Base-by-base conservation (phyloP, 2,797 vertebrate species). In the Danio choprae region DNA sequence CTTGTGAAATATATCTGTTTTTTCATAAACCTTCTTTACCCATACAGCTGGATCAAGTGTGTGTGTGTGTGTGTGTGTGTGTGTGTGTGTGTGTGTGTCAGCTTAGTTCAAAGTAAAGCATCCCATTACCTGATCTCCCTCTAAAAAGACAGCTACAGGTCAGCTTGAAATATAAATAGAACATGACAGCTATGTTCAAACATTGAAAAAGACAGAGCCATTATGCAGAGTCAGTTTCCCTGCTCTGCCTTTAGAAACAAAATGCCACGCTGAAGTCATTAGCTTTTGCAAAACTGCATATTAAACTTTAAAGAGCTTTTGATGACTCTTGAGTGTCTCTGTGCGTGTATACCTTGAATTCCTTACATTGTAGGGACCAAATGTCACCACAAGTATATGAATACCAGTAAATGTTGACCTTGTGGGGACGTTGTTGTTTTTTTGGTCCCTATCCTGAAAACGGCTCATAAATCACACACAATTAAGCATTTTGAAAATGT, bases 231-330 rank as follows among this genome's bases (percentile, higher is more conserved):
- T 38, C 41, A 2, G 16, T 77, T 68, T 58, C 22, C 46, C 51
- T 67, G 51, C 40, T 67, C 41, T 46, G 40, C 22, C 41, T 77
- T 77, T 29, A 2, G 51, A 67, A 77, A 77, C 63, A 77, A 77
- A 75, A 67, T 67, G 51, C 11, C 22, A 67, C 64, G 48, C 13
- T 64, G 73, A 75, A 77, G 64, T 58, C 63, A 77, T 56, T 77
- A 67, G 20, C 40, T 77, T 56, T 46, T 10, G 63, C 7, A 44
- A 44, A 77, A 77, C 41, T 48, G 41, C 41, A 48, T 41, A 68
- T 48, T 77, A 20, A 58, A 77, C 10, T 58, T 38, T 56, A 77
- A 77, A 77, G 41, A 77, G 63, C 51, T 38, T 68, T 68, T 46
- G 22, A 68, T 58, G n/a, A n/a, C n/a, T n/a, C n/a, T n/a, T n/a